These are phyloP conservation scores for Alligator mississippiensis DNA, from an alignment of 2,113 vertebrate species.

Conservation along the genomic window DNA sequence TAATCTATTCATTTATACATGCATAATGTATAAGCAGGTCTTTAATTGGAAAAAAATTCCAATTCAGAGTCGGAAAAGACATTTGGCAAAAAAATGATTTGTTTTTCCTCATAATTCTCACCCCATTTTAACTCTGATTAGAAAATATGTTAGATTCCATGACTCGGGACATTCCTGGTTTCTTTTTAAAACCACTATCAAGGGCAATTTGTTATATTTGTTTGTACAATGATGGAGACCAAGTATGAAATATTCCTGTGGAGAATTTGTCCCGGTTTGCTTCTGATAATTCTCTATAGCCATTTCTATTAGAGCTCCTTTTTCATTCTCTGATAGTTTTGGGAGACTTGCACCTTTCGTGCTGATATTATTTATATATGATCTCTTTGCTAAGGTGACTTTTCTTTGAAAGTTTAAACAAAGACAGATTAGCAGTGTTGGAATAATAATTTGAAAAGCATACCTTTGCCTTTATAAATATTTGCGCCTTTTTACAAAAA, in stretches of 20 bases:
- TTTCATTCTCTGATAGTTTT: neutral
- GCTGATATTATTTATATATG: neutral
- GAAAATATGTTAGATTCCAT: neutral
- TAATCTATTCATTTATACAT: conserved; percentile 7
- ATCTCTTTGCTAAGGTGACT: neutral
- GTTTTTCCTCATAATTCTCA: neutral
- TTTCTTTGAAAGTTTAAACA: neutral
- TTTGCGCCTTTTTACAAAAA: neutral
- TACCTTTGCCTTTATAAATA: neutral
- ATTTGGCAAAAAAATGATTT: neutral
- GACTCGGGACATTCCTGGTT: neutral
- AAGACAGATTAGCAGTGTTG: neutral
- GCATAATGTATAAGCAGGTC: neutral
- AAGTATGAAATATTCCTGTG: neutral
- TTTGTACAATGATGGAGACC: neutral
- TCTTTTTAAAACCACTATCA: neutral
- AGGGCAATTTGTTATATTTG: neutral
- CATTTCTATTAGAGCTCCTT: neutral
- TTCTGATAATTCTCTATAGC: neutral
- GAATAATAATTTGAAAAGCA: neutral
- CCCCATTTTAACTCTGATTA: neutral
- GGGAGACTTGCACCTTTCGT: neutral
- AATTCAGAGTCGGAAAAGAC: neutral
- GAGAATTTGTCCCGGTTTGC: neutral
- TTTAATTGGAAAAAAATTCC: neutral